Base-by-base conservation (phyloP, 2,888 invertebrate species). In the Anoplius nigerrimus region DNA sequence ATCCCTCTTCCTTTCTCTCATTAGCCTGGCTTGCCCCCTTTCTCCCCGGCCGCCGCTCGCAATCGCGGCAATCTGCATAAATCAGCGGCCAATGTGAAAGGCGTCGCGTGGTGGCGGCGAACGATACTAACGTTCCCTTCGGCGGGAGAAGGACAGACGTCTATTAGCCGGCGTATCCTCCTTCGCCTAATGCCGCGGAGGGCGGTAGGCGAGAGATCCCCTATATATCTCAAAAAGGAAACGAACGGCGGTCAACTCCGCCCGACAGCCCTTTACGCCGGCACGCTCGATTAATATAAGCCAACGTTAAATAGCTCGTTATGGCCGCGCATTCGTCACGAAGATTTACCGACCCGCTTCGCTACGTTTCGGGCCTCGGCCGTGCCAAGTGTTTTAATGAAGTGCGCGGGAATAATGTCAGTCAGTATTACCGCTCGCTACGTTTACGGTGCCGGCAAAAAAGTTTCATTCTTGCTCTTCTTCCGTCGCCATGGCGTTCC, bases 21-120 rank as follows among this genome's bases (percentile, higher is more conserved):
- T 34, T 6, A 24, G 67, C 74, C 24, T 4, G 2, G 24, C 24
- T 6, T 6, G 24, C 24, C 24, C 6, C 24, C 6, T 24, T 24
- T 24, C 11, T 34, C 34, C 1, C 34, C 34, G 11, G 6, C 11
- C 8, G 6, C 34, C 11, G 34, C 11, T 1, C 8, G 34, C 34
- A 11, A 34, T 34, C 11, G 75, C 82, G 69, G 64, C 81, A 82
- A 85, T 84, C 76, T 81, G 78, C 81, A 84, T 85, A 82, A 81
- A 84, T 85, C 77, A 82, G 43, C 56, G 43, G 34, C 16, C 42
- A 21, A 57, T 11, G 34, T 34, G 34, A 34, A 43, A 45, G 20
- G 3, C 56, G 45, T 42, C 56, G 43, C 34, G 34, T 11, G 34
- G 34, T 34, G 34, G 34, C 11, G 27, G 27, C 27, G 27, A 6